A percentile compares a stretch with the other conserved stretches of the same genome.
phyloP scores from a whole-genome alignment of 2,888 invertebrate genomes.

The Campopleginae sp. region DNA sequence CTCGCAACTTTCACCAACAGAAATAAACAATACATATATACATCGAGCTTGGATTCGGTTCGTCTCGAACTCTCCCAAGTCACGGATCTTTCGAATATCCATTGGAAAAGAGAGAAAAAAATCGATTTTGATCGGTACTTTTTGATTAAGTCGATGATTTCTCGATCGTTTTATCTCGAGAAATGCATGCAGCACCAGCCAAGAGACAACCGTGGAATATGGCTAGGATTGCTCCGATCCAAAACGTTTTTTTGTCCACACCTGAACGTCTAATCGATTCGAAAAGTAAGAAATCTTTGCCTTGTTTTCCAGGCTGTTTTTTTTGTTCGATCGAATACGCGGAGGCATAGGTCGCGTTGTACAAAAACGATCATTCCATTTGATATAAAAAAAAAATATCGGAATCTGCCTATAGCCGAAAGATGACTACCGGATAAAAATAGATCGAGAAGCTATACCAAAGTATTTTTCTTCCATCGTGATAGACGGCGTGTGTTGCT shows the following conservation, averaged over 20 bases:
- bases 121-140: slow-evolving; percentile 41
- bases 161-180: slow-evolving; percentile 58
- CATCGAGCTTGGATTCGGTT: slow-evolving; percentile 26
- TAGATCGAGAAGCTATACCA: slow-evolving; percentile 36
- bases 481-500: slow-evolving; percentile 17
- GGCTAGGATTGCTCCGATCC: slow-evolving; percentile 20
- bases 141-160: slow-evolving; percentile 55
- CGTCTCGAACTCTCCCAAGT: not conserved
- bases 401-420: slow-evolving; percentile 12
- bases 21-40: not conserved
- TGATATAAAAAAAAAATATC: not conserved
- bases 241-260: not conserved
- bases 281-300: too few relatives aligned
- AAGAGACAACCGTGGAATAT: not conserved
- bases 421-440: slow-evolving; percentile 41
- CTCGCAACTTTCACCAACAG: slow-evolving; percentile 27
- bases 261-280: not conserved
- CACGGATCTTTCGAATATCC: slow-evolving; percentile 4
- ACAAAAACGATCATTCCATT: slow-evolving; percentile 20
- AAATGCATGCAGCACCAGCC: not conserved
- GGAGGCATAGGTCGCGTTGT: not conserved
- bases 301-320: not conserved
- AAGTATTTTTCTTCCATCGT: slow-evolving; percentile 25
- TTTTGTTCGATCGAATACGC: not conserved
- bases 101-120: slow-evolving; percentile 4